A percentile compares a stretch with the other conserved stretches of the same genome.
These are phyloP conservation scores for Fragum fragum DNA, from an alignment of 2,888 invertebrate species.

Conservation along the genomic window DNA sequence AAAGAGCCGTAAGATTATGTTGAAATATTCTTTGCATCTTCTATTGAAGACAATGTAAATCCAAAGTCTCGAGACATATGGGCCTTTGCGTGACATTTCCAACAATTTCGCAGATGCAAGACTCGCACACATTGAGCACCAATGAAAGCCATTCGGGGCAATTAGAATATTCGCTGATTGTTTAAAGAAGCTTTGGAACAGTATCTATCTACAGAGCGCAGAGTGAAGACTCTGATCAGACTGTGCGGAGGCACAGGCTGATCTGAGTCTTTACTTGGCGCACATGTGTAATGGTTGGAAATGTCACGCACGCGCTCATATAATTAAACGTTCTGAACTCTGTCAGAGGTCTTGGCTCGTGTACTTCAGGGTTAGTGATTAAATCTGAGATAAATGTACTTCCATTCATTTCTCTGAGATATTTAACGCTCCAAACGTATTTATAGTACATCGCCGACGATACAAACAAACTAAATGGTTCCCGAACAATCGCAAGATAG, in stretches of 20 bases:
- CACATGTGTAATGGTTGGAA: too few species aligned
- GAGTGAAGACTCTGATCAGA: too few species aligned
- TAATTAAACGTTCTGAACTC: conserved; percentile 41
- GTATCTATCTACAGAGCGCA: too few species aligned
- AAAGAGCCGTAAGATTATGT: conserved; percentile 14
- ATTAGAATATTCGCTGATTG: too few species aligned
- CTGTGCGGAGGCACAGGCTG: too few species aligned
- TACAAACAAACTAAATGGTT: conserved; percentile 53
- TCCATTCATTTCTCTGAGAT: conserved; percentile 42
- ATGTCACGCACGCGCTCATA: too few species aligned
- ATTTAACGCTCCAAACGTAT: conserved; percentile 48
- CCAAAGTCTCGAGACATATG: conserved; percentile 65
- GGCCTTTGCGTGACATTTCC: too few species aligned
- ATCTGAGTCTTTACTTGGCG: too few species aligned
- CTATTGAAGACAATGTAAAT: not conserved
- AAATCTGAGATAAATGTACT: conserved; percentile 53
- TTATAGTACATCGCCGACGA: conserved; percentile 59
- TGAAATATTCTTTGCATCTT: conserved; percentile 29
- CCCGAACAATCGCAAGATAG: conserved; percentile 53
- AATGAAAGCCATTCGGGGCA: too few species aligned
- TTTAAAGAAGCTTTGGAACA: too few species aligned
- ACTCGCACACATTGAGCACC: too few species aligned
- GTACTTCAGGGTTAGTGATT: conserved; percentile 57
- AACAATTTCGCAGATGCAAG: too few species aligned
- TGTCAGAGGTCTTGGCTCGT: conserved; percentile 52